Base-by-base conservation (phyloP, 1,140 invertebrate genomes). In the Drosophila erecta region DNA sequence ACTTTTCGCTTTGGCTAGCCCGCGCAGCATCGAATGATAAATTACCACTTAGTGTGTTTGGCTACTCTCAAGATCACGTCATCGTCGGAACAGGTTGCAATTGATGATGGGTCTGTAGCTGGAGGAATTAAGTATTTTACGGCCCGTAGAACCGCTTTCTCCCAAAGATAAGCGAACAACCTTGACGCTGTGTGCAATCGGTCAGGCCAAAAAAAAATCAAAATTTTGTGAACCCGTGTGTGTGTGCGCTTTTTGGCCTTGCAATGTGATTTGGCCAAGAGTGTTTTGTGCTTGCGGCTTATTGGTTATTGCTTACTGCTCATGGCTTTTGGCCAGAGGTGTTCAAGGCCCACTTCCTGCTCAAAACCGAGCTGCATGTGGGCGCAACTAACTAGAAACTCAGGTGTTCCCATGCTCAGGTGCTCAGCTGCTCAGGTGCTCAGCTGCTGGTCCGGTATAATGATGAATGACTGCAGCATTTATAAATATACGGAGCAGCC, bases 381-480 rank as follows among this genome's bases (percentile, higher is more conserved):
- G 84, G 84, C 84, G 76, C 59, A 58, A 47, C 43, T 49, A 49
- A 22, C 41, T 67, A 15, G 59, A 6, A 51, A 14, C 22, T 59
- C 55, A 64, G 60, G 40, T 64, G 47, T 14, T 55, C 30, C 11
- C 22, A 12, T 24, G 40, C 41, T 70, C 49, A 33, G 24, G n/a
- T 69, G 55, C 41, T 30, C 43, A 57, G 41, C 6, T 60, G 50
- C n/a, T 57, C 27, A 33, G 51, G n/a, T 61, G 51, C 20, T 24
- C 51, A 35, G 59, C 2, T 4, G 37, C 33, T 33, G 38, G 10
- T 57, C 22, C n/a, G 47, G 47, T 27, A 78, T 84, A 76, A 87
- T 84, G 85, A 89, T 84, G 85, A 79, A 89, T 89, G 84, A 89
- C 85, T 89, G 84, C 84, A 89, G 51, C 79, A 72, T 70, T 79